Evolutionary conservation across 2,888 invertebrate species (phyloP), one percentile per base, ranked within the genome.

Genomic region (Heliconius erato): DNA sequence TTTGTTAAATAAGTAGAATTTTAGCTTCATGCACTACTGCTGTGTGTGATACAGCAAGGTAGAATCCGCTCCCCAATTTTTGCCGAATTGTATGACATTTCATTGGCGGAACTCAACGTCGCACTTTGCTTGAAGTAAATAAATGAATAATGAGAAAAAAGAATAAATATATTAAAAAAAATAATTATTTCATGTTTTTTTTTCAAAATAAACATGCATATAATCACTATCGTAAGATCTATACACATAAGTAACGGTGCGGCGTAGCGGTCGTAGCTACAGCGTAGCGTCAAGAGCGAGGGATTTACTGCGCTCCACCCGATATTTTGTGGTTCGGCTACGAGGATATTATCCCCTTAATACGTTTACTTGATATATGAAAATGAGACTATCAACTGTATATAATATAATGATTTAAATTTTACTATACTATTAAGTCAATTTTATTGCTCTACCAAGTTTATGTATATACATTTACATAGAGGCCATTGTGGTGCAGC

Each of bases 291-390:
- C 77, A 84, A 83, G 80, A 81, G 82, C 84, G 82, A 84, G 86
- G 86, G 86, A 85, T 84, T 86, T 86, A 85, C 85, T 85, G 65
- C 80, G 82, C 83, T 69, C 83, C 81, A 82, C 79, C 83, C 83
- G 80, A 84, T 82, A 84, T 82, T 85, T 83, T 84, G 84, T 83
- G 84, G 80, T 77, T 74, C 79, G 83, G 77, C 77, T 82, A 72
- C 80, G 82, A 76, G 71, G 35, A 78, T 82, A 82, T 82, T 80
- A 80, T 80, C 80, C 77, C 59, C 80, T 77, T 79, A 80, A 82
- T 77, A 77, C 71, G 32, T 68, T 32, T 26, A 54, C 72, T 80
- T 79, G 69, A 82, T 77, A 80, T 69, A 82, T 65, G 79, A 80
- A 82, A 80, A 76, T 76, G 65, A 69, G 16, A 67, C 65, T 71